A percentile compares a stretch with the other conserved stretches of the same genome.
Conservation (phyloP, 2,888 invertebrate genomes). For the Cremastobaeus sp. region DNA sequence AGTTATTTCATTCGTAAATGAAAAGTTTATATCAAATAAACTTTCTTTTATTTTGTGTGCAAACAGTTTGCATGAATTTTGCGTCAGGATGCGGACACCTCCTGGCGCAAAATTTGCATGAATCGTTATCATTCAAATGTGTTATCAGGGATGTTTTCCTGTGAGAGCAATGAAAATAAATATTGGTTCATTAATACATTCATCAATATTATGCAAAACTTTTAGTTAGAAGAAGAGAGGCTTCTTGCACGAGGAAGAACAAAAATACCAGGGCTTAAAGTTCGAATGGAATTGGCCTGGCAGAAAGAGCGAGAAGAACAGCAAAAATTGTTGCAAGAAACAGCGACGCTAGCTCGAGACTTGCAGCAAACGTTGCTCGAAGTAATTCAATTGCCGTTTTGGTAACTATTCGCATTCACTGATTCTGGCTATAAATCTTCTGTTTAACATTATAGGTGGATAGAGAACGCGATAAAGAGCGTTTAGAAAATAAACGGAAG, state of each 20-base stretch:
- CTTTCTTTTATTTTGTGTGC: too few species aligned
- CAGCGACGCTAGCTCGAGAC: slow-evolving; percentile 92
- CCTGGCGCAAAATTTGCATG: too few species aligned
- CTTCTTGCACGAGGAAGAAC: slow-evolving; percentile 90
- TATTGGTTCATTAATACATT: slow-evolving; percentile 1
- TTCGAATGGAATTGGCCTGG: slow-evolving; percentile 94
- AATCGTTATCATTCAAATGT: too few species aligned
- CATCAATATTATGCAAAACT: slow-evolving; percentile 34
- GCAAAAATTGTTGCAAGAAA: slow-evolving; percentile 92
- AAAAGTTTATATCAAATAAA: too few species aligned
- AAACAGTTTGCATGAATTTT: too few species aligned
- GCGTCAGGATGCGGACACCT: too few species aligned
- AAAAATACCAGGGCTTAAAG: slow-evolving; percentile 90
- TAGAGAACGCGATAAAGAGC: slow-evolving; percentile 92
- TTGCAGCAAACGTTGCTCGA: slow-evolving; percentile 92
- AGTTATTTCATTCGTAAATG: too few species aligned
- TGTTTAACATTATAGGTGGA: slow-evolving; percentile 82
- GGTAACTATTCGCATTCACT: neutral
- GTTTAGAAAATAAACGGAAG: slow-evolving; percentile 90
- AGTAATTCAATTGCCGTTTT: slow-evolving; percentile 73
- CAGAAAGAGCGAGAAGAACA: slow-evolving; percentile 96
- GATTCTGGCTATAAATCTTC: neutral
- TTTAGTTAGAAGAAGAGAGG: slow-evolving; percentile 90
- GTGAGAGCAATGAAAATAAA: too few species aligned
- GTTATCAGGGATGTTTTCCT: too few species aligned